Evolutionary conservation across 1,140 invertebrate genomes (phyloP), one percentile per base, ranked within the genome.

Genomic region (Rhopalosiphum padi): DNA sequence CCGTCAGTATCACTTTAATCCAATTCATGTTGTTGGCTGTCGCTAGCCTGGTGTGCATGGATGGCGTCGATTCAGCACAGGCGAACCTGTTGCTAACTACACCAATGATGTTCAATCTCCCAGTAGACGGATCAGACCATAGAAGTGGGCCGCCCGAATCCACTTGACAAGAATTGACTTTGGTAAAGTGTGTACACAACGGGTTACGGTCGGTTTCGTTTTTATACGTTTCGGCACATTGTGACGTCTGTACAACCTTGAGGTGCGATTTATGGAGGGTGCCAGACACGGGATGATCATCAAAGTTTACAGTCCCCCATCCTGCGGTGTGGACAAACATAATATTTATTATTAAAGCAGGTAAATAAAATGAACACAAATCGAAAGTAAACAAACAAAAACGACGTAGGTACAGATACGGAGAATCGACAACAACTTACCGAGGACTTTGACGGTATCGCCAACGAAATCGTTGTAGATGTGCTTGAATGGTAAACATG

Each of bases 401-500:
- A 21, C 60, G n/a, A 77, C 30, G 15, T n/a, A 85, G 41, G 9
- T 41, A 43, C 22, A 85, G 77, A 35, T 37, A 22, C 35, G 8
- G 8, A 21, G 35, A 37, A 37, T 23, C 23, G 18, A 30, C 11
- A 4, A 48, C 5, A 68, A 90, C 89, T 86, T 37, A 93, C 91
- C 82, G 22, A 93, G 7, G 1, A 55, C 91, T 86, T 55, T 83
- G 77, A 93, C 48, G 21, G 35, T 55, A 21, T 86, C 82, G 3
- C 91, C 91, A 15, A 86, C 51, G 25, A 93, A 93, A 55, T 93
- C 91, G 2, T 86, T 85, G 9, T 86, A 3, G 11, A 85, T 11
- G 35, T 93, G 48, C 35, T 85, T 93, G 77, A 93, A 93, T 21
- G 91, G 91, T 15, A 93, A 86, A 55, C 91, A 93, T 21, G 51